Evolutionary conservation across 1,140 invertebrate genomes (phyloP), one percentile per base, ranked within the genome.

Genomic region (Diabrotica virgifera): DNA sequence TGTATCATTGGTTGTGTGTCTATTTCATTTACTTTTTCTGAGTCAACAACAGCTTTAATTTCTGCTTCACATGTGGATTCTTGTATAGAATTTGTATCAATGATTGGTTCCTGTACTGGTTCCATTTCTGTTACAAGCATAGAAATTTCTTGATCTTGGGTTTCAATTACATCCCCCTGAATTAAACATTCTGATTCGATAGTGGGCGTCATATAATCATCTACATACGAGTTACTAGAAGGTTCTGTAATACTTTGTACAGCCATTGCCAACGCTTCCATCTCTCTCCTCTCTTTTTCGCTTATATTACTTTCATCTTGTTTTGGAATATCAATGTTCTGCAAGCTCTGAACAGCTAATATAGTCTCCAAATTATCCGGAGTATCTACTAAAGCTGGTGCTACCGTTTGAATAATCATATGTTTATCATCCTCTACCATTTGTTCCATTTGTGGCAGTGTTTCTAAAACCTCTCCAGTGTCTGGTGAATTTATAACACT

Each of bases 361-460:
- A 71, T 66, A 6, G 70, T 72, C 59, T 72, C 70, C 37, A 72
- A 66, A 63, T 70, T 72, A 12, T 62, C 60, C 54, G 51, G 60
- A 24, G 36, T 54, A 24, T 62, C 60, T 6, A 55, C 38, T n/a
- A 14, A 40, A 11, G 9, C 10, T 36, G 36, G 58, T 14, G 9
- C 12, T 14, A 24, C 12, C 11, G 40, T 46, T 37, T 51, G 12
- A 46, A 46, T n/a, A 36, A 50, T 40, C 13, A 51, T 24, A 10
- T 8, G 11, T 62, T 62, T 24, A 8, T 54, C 52, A 8, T 54
- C 52, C 2, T 36, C 54, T 10, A 63, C 9, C 7, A 51, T 57
- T 6, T 63, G 37, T 50, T 57, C 55, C 8, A 36, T 51, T 36
- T 40, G n/a, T n/a, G 53, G 62, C 14, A 50, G 10, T 46, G 36